A percentile compares a stretch with the other conserved stretches of the same genome.
Conservation (phyloP, 1,140 invertebrate species). For the Drosophila prosaltans region DNA sequence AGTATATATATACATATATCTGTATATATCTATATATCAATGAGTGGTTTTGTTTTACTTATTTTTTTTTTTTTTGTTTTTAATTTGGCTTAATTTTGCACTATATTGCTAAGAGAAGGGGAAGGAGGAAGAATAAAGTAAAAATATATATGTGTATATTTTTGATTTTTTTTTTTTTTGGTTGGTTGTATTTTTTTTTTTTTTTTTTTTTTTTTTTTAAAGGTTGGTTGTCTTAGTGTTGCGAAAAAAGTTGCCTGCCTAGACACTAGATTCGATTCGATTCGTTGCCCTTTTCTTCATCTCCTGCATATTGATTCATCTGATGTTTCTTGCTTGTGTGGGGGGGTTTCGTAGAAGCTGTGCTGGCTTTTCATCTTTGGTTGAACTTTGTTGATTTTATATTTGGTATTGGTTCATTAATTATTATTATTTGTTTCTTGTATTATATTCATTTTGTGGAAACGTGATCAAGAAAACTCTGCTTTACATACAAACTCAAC, state of each 20-base stretch:
- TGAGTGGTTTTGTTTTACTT: slow-evolving; percentile 48
- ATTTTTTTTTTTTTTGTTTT: slow-evolving; percentile 59
- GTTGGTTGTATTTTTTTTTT: slow-evolving; percentile 59
- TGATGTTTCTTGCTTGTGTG: slow-evolving; percentile 21
- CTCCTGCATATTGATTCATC: slow-evolving; percentile 51
- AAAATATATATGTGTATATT: slow-evolving; percentile 81
- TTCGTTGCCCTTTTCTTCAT: slow-evolving; percentile 25
- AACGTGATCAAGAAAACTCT: slow-evolving; percentile 79
- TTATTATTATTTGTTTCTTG: background rate
- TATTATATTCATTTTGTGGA: slow-evolving; percentile 21
- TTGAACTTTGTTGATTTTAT: slow-evolving; percentile 28
- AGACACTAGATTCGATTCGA: slow-evolving; percentile 24
- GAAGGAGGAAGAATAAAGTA: slow-evolving; percentile 81
- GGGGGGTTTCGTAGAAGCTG: slow-evolving; percentile 7
- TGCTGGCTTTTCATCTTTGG: slow-evolving; percentile 11
- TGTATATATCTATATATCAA: slow-evolving; percentile 24
- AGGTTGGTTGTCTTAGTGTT: slow-evolving; percentile 23
- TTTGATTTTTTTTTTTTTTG: slow-evolving; percentile 38
- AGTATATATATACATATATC: slow-evolving; percentile 13
- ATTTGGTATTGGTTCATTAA: background rate
- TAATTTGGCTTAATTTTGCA: slow-evolving; percentile 75
- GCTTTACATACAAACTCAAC: slow-evolving; percentile 34
- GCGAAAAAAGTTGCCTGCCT: slow-evolving; percentile 22
- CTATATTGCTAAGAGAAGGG: slow-evolving; percentile 83
- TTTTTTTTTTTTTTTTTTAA: slow-evolving; percentile 33